These are phyloP conservation scores for Aphaenogaster ashmeadi DNA, from an alignment of 1,140 invertebrate species.

Conservation along the genomic window DNA sequence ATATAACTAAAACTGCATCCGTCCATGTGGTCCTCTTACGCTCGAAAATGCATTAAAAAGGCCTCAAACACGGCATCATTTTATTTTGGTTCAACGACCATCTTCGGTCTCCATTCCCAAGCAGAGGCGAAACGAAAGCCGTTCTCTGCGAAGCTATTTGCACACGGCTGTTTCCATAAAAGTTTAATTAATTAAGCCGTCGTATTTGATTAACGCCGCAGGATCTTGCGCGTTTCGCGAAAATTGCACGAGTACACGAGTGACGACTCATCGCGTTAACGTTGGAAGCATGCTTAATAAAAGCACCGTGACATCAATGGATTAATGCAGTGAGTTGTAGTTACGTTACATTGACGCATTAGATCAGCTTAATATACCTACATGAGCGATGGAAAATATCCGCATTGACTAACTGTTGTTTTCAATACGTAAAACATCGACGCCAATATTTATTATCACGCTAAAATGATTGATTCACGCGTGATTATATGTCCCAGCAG, in stretches of 20 bases:
- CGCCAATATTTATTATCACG: slow-evolving; percentile 51
- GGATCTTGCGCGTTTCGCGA: slow-evolving; percentile 28
- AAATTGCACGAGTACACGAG: slow-evolving; percentile 27
- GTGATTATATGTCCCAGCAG: slow-evolving; percentile 42
- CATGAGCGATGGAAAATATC: slow-evolving; percentile 55
- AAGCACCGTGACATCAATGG: slow-evolving; percentile 33
- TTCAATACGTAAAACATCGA: slow-evolving; percentile 59
- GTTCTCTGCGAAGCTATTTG: background rate
- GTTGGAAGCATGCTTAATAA: slow-evolving; percentile 30
- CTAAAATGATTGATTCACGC: slow-evolving; percentile 59
- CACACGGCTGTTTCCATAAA: slow-evolving; percentile 8
- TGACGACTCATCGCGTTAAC: slow-evolving; percentile 30
- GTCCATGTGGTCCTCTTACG: background rate
- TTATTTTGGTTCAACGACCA: slow-evolving; percentile 23
- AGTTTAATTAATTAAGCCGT: slow-evolving; percentile 58
- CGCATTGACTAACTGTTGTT: slow-evolving; percentile 29
- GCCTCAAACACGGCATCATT: background rate
- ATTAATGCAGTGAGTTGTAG: slow-evolving; percentile 25
- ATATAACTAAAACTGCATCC: slow-evolving; percentile 2
- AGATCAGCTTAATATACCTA: slow-evolving; percentile 46
- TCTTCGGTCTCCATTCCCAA: background rate
- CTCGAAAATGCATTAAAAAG: slow-evolving; percentile 23
- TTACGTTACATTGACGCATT: slow-evolving; percentile 45
- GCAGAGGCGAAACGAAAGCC: background rate
- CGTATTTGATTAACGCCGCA: slow-evolving; percentile 53